Conservation (phyloP, 1,140 invertebrate genomes). For the Teleogryllus occipitalis region DNA sequence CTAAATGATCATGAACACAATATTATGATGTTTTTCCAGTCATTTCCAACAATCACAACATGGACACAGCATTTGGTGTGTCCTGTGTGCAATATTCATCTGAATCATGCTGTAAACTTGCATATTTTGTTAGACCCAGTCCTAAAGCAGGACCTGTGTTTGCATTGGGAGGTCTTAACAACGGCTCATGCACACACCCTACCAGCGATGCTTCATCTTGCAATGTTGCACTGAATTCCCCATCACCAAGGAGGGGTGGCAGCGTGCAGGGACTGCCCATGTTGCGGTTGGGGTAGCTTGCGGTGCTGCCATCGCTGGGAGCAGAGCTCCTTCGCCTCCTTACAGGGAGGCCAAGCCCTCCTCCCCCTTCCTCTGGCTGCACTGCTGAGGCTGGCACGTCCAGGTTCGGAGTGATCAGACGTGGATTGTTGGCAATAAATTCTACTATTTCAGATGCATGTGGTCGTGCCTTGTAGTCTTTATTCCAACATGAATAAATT, state of each 20-base stretch:
- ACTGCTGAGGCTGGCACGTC: constrained; percentile 67
- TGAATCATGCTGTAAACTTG: not conserved
- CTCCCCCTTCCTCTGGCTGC: constrained; percentile 53
- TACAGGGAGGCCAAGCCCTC: constrained; percentile 45
- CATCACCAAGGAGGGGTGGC: not conserved
- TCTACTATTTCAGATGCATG: constrained; percentile 69
- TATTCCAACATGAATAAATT: constrained; percentile 68
- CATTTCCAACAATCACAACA: not conserved
- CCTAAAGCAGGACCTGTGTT: not conserved
- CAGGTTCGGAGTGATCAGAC: constrained; percentile 67
- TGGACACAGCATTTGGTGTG: not conserved
- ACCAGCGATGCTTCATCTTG: not conserved
- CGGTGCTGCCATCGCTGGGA: not conserved
- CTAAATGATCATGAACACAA: too few relatives aligned
- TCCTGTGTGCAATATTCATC: not conserved
- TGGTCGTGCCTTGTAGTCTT: constrained; percentile 58
- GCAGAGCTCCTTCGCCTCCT: constrained; percentile 21
- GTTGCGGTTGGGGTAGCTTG: not conserved
- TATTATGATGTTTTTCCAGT: too few relatives aligned
- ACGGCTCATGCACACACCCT: not conserved
- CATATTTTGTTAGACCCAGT: not conserved
- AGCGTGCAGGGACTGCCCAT: not conserved
- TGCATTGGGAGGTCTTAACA: not conserved
- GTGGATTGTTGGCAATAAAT: constrained; percentile 63
- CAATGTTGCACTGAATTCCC: not conserved